phyloP scores from a whole-genome alignment of 2,797 vertebrate species.

The Chaenodraco wilsoni region DNA sequence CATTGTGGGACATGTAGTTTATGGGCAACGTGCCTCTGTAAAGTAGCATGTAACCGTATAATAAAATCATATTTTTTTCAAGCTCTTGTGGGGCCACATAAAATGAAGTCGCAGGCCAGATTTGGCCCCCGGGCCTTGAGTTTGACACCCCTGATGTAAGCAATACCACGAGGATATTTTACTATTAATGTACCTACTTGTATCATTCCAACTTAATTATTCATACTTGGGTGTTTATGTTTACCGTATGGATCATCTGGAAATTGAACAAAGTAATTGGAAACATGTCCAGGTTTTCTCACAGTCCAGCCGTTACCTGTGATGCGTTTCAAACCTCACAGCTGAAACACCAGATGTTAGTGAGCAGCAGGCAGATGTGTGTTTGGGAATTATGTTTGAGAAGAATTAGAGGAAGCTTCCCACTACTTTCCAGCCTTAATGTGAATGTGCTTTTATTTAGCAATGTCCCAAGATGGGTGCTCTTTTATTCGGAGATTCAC shows the following conservation, averaged over 20 bases:
- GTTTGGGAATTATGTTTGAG: slow-evolving; percentile 23
- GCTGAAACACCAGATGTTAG: slow-evolving; percentile 50
- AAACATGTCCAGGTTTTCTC: slow-evolving; percentile 16
- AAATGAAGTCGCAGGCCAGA: no score
- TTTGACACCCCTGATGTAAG: background rate
- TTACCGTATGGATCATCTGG: background rate
- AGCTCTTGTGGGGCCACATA: no score
- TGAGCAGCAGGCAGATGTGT: slow-evolving; percentile 38
- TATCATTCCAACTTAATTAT: background rate
- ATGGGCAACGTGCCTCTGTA: no score
- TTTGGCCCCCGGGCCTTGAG: no score
- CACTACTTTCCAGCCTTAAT: background rate
- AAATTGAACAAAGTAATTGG: slow-evolving; percentile 12
- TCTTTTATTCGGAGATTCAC: background rate
- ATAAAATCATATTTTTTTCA: no score
- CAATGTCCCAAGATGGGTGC: background rate
- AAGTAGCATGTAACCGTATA: no score
- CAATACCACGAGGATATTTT: background rate
- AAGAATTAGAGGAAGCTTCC: background rate
- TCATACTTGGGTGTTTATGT: background rate
- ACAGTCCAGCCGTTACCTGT: slow-evolving; percentile 8
- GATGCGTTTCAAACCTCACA: slow-evolving; percentile 22
- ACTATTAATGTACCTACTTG: background rate
- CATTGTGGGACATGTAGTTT: no score
- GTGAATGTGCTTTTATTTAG: slow-evolving; percentile 11